Conservation (phyloP, 2,113 vertebrate species). For the Rhinolophus sinicus region DNA sequence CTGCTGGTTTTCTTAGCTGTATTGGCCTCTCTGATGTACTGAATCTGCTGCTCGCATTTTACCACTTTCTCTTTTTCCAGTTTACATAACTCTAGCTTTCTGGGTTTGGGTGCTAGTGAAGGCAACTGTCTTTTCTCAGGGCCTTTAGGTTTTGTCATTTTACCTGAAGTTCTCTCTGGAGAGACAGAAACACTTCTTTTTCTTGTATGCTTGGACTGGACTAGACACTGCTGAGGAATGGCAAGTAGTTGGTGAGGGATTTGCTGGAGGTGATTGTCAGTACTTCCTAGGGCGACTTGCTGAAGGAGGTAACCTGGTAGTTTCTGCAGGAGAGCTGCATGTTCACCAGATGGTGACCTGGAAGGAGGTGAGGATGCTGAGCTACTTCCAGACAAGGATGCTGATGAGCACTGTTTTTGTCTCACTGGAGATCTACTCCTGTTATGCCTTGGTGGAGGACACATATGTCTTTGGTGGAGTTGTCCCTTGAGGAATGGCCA, state of each 20-base stretch:
- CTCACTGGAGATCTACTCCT: conserved; percentile 90
- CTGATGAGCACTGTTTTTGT: conserved; percentile 89
- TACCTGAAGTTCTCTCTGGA: conserved; percentile 87
- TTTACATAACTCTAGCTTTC: conserved; percentile 73
- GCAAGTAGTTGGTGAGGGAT: conserved; percentile 85
- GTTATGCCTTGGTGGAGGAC: conserved; percentile 88
- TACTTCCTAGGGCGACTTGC: conserved; percentile 84
- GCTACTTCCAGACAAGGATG: conserved; percentile 91
- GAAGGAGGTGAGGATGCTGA: conserved; percentile 88
- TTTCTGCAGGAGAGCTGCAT: conserved; percentile 84
- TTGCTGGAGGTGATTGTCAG: conserved; percentile 77
- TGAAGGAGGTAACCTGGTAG: conserved; percentile 79
- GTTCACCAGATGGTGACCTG: conserved; percentile 87
- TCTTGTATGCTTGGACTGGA: conserved; percentile 76
- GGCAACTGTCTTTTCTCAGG: conserved; percentile 84
- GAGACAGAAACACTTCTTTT: conserved; percentile 86
- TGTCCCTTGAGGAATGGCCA: conserved; percentile 90
- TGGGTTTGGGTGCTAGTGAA: conserved; percentile 87
- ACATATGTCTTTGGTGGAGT: conserved; percentile 89
- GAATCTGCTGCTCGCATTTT: conserved; percentile 91
- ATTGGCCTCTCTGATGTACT: conserved; percentile 93
- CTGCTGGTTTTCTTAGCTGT: conserved; percentile 93
- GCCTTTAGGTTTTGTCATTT: conserved; percentile 87
- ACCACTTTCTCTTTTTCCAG: conserved; percentile 92
- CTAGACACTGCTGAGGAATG: conserved; percentile 84